Conservation (phyloP, 1,140 invertebrate species). For the Nymphalis io region DNA sequence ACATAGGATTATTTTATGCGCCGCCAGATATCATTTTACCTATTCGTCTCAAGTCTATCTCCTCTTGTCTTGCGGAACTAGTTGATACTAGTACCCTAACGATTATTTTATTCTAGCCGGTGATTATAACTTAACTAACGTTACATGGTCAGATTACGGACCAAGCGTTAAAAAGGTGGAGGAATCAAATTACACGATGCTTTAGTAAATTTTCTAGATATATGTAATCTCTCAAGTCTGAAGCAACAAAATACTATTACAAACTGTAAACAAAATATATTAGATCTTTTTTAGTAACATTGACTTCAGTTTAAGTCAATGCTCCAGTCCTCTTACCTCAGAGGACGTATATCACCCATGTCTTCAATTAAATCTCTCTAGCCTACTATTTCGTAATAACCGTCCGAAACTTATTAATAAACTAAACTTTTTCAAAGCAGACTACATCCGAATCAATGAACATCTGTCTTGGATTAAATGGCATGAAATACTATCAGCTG, state of each 20-base stretch:
- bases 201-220: not conserved
- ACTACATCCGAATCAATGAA: too few relatives aligned
- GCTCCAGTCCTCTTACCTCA: too few relatives aligned
- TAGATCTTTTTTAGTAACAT: constrained; percentile 29
- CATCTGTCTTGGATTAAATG: too few relatives aligned
- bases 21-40: too few relatives aligned
- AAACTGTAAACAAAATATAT: constrained; percentile 14
- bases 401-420: too few relatives aligned
- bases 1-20: too few relatives aligned
- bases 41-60: constrained; percentile 5
- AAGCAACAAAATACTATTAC: constrained; percentile 13
- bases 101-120: constrained; percentile 33
- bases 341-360: too few relatives aligned
- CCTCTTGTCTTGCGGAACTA: not conserved
- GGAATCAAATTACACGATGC: constrained; percentile 17
- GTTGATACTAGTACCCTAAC: not conserved
- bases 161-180: constrained; percentile 9
- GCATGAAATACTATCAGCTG: too few relatives aligned
- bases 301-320: too few relatives aligned
- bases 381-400: too few relatives aligned
- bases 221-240: constrained; percentile 5
- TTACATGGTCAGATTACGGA: constrained; percentile 17
- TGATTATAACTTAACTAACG: constrained; percentile 29
- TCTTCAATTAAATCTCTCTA: too few relatives aligned
- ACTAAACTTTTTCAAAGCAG: too few relatives aligned